These are phyloP conservation scores for Argyresthia goedartella DNA, from an alignment of 2,888 invertebrate genomes.

Conservation along the genomic window DNA sequence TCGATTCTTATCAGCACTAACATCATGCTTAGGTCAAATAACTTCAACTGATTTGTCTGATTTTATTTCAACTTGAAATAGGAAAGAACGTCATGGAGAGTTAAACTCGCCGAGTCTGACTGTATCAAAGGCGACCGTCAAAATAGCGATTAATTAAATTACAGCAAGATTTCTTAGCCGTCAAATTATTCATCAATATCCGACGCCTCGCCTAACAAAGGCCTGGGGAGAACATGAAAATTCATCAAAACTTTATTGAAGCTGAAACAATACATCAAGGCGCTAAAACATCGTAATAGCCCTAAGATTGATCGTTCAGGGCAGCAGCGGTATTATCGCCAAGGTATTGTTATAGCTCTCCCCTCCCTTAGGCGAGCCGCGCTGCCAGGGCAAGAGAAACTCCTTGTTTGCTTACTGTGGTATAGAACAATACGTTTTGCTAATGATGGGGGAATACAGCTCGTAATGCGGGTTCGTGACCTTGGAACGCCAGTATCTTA, in stretches of 20 bases:
- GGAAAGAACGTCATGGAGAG: too few relatives aligned
- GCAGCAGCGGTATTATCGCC: neutral
- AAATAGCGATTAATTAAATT: neutral
- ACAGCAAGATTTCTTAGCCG: slow-evolving; percentile 31
- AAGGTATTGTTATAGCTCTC: slow-evolving; percentile 31
- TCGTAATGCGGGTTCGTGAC: too few relatives aligned
- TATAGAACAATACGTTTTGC: neutral
- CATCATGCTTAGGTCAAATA: too few relatives aligned
- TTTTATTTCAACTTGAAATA: too few relatives aligned
- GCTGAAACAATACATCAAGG: slow-evolving; percentile 68
- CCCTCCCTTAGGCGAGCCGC: slow-evolving; percentile 20
- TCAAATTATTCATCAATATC: slow-evolving; percentile 64
- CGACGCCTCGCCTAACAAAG: slow-evolving; percentile 53
- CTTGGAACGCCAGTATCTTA: too few relatives aligned
- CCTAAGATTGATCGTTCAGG: slow-evolving; percentile 43
- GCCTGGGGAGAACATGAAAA: slow-evolving; percentile 54
- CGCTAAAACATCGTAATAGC: slow-evolving; percentile 67
- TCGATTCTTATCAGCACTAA: too few relatives aligned
- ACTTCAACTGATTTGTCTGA: too few relatives aligned
- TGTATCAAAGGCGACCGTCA: too few relatives aligned
- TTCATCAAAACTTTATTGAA: slow-evolving; percentile 70
- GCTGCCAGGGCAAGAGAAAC: neutral
- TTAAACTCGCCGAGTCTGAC: too few relatives aligned
- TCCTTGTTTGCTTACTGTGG: neutral
- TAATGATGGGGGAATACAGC: neutral